phyloP scores from a whole-genome alignment of 2,113 vertebrate species.

The Fukomys damarensis region DNA sequence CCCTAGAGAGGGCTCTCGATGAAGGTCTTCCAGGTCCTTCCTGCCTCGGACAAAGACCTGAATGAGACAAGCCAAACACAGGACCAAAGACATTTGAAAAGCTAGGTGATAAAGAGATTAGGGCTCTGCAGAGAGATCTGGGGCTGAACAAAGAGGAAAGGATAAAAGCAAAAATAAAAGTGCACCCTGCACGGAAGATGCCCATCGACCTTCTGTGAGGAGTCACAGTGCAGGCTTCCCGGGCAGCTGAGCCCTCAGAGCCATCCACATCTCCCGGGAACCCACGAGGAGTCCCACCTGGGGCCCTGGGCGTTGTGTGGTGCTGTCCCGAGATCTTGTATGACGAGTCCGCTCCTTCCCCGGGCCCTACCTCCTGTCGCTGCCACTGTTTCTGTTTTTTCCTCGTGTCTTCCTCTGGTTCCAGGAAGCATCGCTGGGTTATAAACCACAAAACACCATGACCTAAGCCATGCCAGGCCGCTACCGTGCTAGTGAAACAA shows the following conservation, averaged over 20 bases:
- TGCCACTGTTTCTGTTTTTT: not conserved
- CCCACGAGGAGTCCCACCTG: too few species aligned
- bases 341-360: not conserved
- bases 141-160: not conserved
- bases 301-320: too few species aligned
- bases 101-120: not conserved
- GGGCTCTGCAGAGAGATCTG: not conserved
- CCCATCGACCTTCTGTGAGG: not conserved
- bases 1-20: not conserved
- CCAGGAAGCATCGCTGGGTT: not conserved
- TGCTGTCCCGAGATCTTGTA: not conserved
- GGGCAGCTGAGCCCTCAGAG: not conserved
- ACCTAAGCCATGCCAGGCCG: not conserved
- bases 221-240: not conserved
- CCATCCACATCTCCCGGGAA: not conserved
- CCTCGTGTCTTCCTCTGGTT: not conserved
- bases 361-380: not conserved
- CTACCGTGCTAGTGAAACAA: not conserved
- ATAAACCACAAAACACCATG: not conserved
- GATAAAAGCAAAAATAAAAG: not conserved
- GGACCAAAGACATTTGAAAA: not conserved
- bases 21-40: not conserved
- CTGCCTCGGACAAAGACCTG: not conserved
- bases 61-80: not conserved
- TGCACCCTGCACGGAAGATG: not conserved